Percentiles rank a stretch among this genome's conserved stretches.
Conservation (phyloP, 2,797 vertebrate genomes). For the Pitangus sulphuratus region DNA sequence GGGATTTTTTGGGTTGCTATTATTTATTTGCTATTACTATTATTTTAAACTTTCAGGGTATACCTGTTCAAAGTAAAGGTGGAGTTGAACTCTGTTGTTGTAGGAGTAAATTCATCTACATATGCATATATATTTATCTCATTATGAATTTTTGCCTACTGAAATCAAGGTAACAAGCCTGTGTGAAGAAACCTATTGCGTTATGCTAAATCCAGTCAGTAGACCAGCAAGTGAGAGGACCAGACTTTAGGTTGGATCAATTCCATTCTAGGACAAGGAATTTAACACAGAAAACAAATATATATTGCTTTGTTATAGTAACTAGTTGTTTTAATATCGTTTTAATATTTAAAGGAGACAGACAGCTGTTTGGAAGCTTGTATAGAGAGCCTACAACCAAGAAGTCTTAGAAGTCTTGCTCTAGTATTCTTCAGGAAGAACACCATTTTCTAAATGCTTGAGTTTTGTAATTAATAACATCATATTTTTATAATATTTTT, state of each 20-base stretch:
- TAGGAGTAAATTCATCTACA: background rate
- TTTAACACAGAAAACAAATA: background rate
- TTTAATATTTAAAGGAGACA: background rate
- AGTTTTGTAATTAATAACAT: background rate
- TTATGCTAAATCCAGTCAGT: background rate
- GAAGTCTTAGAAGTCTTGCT: background rate
- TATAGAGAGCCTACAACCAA: background rate
- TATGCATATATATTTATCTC: too few relatives aligned
- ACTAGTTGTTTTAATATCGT: background rate
- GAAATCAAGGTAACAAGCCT: background rate
- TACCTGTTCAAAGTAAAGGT: background rate
- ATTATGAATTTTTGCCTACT: background rate
- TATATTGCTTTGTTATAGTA: background rate
- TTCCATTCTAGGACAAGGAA: background rate
- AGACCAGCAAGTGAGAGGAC: background rate
- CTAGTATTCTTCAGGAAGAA: background rate
- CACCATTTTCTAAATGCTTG: background rate
- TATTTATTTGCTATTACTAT: background rate
- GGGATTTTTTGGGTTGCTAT: background rate
- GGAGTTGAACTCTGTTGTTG: background rate
- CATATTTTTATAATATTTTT: background rate
- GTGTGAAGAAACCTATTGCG: background rate
- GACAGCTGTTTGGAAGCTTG: background rate
- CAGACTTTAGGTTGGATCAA: background rate
- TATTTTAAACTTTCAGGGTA: background rate